Evolutionary conservation across 1,140 invertebrate species (phyloP).

Genomic region (Sweltsa coloradensis): DNA sequence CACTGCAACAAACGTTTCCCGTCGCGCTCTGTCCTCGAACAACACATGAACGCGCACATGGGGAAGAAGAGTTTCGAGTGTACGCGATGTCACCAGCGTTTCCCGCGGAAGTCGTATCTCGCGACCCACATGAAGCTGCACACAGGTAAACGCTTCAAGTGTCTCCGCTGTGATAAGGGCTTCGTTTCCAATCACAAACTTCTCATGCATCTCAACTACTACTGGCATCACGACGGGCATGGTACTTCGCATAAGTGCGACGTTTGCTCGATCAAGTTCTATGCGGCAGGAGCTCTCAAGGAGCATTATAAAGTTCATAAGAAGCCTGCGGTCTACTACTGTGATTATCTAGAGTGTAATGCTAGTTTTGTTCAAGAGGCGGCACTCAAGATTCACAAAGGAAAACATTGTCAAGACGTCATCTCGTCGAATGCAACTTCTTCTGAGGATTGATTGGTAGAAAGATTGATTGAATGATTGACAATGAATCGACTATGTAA

Average conservation of each 20-base stretch:
- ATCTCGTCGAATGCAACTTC: too few relatives aligned
- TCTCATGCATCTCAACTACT: slow-evolving; percentile 35
- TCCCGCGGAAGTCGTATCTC: slow-evolving; percentile 40
- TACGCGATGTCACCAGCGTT: slow-evolving; percentile 30
- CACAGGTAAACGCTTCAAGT: slow-evolving; percentile 35
- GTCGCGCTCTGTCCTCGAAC: slow-evolving; percentile 20
- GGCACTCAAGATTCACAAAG: too few relatives aligned
- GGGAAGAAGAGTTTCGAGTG: slow-evolving; percentile 34
- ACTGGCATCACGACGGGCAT: slow-evolving; percentile 35
- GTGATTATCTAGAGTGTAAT: too few relatives aligned
- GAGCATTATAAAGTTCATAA: too few relatives aligned
- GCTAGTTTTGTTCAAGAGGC: too few relatives aligned
- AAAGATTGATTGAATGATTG: too few relatives aligned
- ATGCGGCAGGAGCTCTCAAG: slow-evolving; percentile 6
- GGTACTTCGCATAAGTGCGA: slow-evolving; percentile 35
- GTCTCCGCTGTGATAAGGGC: slow-evolving; percentile 41
- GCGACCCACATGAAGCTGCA: slow-evolving; percentile 36
- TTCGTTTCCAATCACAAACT: slow-evolving; percentile 51
- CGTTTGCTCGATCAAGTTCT: slow-evolving; percentile 26
- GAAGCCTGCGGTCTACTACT: too few relatives aligned
- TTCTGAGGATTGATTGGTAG: too few relatives aligned
- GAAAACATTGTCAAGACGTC: too few relatives aligned
- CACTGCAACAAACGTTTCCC: slow-evolving; percentile 34
- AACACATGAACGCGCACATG: slow-evolving; percentile 29
- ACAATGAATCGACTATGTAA: too few relatives aligned